A percentile compares a stretch with the other conserved stretches of the same genome.
These are phyloP conservation scores for Bombus terrestris DNA, from an alignment of 1,140 invertebrate species.

Conservation along the genomic window DNA sequence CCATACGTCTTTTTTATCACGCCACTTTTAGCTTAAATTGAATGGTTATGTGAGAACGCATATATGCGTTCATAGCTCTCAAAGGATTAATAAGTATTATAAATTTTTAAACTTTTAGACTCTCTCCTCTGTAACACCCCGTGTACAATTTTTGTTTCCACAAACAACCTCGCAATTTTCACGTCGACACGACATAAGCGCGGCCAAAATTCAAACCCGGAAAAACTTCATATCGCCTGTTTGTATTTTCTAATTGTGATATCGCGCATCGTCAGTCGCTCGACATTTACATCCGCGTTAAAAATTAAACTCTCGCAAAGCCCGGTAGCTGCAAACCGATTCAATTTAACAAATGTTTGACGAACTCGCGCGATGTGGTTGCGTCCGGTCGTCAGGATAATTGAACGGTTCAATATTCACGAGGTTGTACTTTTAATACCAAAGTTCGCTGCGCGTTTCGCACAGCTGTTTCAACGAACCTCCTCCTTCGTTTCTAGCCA, in stretches of 20 bases:
- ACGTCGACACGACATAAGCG: no score
- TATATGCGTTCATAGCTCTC: no score
- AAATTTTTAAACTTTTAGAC: no score
- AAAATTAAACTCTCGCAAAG: slow-evolving; percentile 18
- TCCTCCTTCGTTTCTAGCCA: neutral
- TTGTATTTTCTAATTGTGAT: neutral
- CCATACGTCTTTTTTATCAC: no score
- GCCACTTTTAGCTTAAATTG: no score
- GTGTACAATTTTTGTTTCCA: no score
- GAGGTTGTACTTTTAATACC: slow-evolving; percentile 15
- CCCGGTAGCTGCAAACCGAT: neutral
- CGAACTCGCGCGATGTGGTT: slow-evolving; percentile 19
- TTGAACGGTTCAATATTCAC: slow-evolving; percentile 22
- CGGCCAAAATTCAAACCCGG: neutral
- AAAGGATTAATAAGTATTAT: no score
- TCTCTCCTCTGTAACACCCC: no score
- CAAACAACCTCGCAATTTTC: no score
- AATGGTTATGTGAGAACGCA: no score
- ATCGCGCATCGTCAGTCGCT: neutral
- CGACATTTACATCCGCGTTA: neutral
- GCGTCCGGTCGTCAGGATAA: slow-evolving; percentile 20
- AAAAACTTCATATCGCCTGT: neutral
- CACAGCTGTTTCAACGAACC: neutral
- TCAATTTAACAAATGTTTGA: slow-evolving; percentile 40
- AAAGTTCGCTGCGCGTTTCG: slow-evolving; percentile 17